Conservation (phyloP, 2,113 vertebrate species). For the Propithecus coquereli region DNA sequence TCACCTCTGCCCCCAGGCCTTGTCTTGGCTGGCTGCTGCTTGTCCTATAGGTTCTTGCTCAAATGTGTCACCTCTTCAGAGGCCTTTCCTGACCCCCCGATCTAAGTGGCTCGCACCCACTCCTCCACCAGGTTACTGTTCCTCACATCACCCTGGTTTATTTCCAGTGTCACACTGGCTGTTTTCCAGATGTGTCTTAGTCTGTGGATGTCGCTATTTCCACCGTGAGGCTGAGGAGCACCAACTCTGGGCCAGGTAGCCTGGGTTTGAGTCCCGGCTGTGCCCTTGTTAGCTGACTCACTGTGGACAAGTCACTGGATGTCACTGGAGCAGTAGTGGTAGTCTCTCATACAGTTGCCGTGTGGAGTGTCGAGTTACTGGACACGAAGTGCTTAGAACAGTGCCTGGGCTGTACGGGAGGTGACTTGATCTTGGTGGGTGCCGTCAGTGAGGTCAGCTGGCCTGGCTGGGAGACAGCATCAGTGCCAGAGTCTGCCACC, state of each 20-base stretch:
- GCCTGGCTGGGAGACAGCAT: neutral
- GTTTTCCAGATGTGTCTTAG: neutral
- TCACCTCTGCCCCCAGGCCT: neutral
- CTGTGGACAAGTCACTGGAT: neutral
- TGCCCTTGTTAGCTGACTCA: neutral
- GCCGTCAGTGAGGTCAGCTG: neutral
- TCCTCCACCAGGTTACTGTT: neutral
- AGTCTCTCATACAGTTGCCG: rapidly evolving
- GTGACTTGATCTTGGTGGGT: rapidly evolving
- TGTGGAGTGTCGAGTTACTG: neutral
- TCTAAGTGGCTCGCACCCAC: neutral
- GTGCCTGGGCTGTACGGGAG: rapidly evolving
- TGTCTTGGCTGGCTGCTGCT: neutral
- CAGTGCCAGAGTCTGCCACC: neutral
- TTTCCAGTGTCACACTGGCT: neutral
- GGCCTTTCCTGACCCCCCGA: neutral
- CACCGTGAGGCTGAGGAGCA: rapidly evolving
- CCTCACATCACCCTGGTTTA: neutral
- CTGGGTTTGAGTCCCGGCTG: neutral
- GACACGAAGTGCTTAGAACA: neutral
- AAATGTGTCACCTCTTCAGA: neutral
- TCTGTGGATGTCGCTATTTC: neutral
- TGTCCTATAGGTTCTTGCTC: neutral
- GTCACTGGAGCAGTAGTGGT: neutral
- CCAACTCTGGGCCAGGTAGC: neutral